Conservation (phyloP, 2,888 invertebrate genomes). For the Seira ritae region DNA sequence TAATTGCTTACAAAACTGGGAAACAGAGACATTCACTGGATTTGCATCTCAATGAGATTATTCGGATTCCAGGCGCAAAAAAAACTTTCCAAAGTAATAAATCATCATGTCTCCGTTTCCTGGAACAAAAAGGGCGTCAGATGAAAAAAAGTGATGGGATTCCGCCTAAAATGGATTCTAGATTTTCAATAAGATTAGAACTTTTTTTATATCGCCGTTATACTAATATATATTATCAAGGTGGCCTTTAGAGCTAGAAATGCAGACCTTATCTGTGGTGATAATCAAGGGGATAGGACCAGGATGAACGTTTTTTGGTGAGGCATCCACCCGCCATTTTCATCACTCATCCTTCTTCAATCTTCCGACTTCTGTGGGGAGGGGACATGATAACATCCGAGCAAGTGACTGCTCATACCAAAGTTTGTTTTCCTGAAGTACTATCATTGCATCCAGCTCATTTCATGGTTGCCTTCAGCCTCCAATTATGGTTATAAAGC, state of each 20-base stretch:
- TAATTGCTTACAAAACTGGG: neutral
- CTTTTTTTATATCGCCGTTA: constrained; percentile 1
- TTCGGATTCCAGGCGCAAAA: neutral
- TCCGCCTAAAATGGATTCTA: neutral
- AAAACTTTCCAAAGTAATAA: neutral
- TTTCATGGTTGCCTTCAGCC: too few species aligned
- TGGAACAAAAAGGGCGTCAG: neutral
- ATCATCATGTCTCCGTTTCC: neutral
- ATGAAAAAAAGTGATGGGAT: neutral
- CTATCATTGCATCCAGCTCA: too few species aligned
- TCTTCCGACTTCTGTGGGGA: too few species aligned
- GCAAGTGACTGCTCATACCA: too few species aligned
- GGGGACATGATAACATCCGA: too few species aligned
- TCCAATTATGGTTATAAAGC: too few species aligned
- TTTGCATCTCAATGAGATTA: constrained; percentile 16
- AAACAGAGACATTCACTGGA: constrained; percentile 1
- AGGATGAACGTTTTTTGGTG: neutral
- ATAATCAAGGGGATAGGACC: neutral
- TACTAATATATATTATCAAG: neutral
- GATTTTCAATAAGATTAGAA: constrained; percentile 9
- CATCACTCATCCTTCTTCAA: neutral
- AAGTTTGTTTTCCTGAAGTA: too few species aligned
- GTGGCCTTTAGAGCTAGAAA: too few species aligned
- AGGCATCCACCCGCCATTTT: neutral
- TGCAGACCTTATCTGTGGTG: neutral